phyloP scores from a whole-genome alignment of 2,888 invertebrate species.

The Merodon equestris region DNA sequence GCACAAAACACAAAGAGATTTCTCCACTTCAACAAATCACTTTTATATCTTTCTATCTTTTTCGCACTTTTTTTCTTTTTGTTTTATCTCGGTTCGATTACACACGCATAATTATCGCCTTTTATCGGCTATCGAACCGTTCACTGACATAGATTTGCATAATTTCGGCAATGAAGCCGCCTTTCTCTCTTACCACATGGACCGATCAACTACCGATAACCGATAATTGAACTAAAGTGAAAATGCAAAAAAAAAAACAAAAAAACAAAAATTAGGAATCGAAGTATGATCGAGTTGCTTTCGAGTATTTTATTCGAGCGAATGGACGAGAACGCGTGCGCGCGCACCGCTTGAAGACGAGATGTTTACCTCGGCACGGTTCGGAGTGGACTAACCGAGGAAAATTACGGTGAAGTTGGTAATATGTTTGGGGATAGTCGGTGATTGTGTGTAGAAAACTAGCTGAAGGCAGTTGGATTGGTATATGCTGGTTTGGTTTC shows the following conservation, averaged over 20 bases:
- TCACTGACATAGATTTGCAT: conserved; percentile 45
- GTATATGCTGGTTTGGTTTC: conserved; percentile 3
- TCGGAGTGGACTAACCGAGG: conserved; percentile 64
- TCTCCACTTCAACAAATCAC: conserved; percentile 21
- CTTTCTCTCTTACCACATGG: conserved; percentile 33
- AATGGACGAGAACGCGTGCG: conserved; percentile 29
- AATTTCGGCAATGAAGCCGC: conserved; percentile 37
- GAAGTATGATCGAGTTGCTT: conserved; percentile 12
- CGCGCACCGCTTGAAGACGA: conserved; percentile 29
- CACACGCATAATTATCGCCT: conserved; percentile 18
- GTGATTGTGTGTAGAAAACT: too few species aligned
- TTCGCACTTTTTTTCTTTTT: conserved; percentile 15
- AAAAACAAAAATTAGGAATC: conserved; percentile 7
- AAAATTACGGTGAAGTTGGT: conserved; percentile 52
- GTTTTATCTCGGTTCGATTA: conserved; percentile 1
- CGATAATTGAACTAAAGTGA: conserved; percentile 5
- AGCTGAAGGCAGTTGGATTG: neutral
- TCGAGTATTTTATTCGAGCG: conserved; percentile 7
- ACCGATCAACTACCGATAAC: conserved; percentile 12
- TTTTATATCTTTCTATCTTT: neutral
- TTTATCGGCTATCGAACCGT: conserved; percentile 17
- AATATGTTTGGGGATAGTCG: conserved; percentile 38
- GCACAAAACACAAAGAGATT: conserved; percentile 14
- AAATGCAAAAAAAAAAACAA: neutral
- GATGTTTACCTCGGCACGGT: conserved; percentile 57